Base-by-base conservation (phyloP, 2,113 vertebrate genomes). In the Turdus rufiventris region DNA sequence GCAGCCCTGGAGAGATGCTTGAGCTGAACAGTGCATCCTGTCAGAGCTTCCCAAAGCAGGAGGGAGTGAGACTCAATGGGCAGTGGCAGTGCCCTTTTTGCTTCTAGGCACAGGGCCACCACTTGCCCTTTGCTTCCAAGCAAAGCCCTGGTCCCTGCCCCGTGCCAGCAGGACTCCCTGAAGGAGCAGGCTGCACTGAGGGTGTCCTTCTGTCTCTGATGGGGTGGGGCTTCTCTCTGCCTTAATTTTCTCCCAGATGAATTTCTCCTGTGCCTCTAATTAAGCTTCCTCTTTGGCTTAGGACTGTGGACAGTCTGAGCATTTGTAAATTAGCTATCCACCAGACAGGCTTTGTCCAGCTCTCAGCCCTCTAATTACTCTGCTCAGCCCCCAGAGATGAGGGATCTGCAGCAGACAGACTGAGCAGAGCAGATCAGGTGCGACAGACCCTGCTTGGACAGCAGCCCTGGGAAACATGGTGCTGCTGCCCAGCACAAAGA, bases 161-260 rank as follows among this genome's bases (percentile, higher is more conserved):
- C 0, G 0, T 36, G 80, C 68, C 51, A 56, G n/a, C 53, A 26
- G 76, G 42, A 91, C 33, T 40, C 36, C 45, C 76, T 15, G 45
- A 34, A 43, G 81, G 83, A 29, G 20, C 53, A 62, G 75, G 34
- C 43, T 47, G 65, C 12, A 9, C 81, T 9, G 33, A 25, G 74
- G 72, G 23, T 50, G 70, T 95, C 90, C 90, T 88, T 36, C 90
- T 95, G 90, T 82, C 85, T 90, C 72, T 50, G 63, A 10, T 60
- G 67, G 82, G 65, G 18, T 76, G 85, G 54, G 56, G 66, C 79
- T 88, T 89, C 75, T 73, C 51, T 34, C 74, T 73, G 93, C 66
- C 95, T 45, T 96, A 72, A 92, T 96, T 92, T 96, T 77, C 73
- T 96, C 94, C 95, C 91, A 83, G 81, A 82, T 85, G 91, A 95